Percentiles rank a stretch among this genome's conserved stretches.
Conservation (phyloP, 2,113 vertebrate genomes). For the Eurystomus gularis region DNA sequence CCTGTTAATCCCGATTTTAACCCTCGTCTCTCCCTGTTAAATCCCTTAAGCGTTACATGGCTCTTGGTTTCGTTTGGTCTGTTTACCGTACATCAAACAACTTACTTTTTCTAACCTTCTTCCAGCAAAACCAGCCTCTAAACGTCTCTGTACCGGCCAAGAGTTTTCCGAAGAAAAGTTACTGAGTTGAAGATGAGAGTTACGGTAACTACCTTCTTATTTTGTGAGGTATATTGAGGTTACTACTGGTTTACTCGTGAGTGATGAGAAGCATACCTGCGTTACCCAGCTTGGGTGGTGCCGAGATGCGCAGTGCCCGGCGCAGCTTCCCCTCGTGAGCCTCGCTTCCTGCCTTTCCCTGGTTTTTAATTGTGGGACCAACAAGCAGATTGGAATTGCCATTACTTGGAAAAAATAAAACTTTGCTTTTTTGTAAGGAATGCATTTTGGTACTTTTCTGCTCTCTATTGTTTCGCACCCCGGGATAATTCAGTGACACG, state of each 20-base stretch:
- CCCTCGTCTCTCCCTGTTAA: neutral
- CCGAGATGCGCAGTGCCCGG: fast-evolving
- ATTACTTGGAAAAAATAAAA: neutral
- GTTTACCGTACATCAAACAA: neutral
- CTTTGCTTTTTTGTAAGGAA: neutral
- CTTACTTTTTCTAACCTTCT: slow-evolving; percentile 39
- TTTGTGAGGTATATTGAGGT: neutral
- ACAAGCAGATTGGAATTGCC: neutral
- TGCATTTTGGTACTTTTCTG: neutral
- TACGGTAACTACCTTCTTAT: neutral
- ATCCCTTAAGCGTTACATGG: neutral
- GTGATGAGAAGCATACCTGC: neutral
- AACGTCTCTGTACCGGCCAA: slow-evolving; percentile 74
- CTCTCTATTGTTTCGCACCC: neutral
- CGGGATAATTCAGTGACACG: neutral
- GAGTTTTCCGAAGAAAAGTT: slow-evolving; percentile 28
- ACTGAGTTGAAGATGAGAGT: neutral
- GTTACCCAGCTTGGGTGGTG: neutral
- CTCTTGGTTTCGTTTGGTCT: neutral
- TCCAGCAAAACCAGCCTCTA: slow-evolving; percentile 80
- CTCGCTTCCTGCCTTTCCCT: neutral
- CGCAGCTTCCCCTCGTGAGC: neutral
- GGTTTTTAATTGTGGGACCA: neutral
- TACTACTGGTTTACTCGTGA: neutral
- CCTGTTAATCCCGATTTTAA: neutral